Percentiles rank a stretch among this genome's conserved stretches.
phyloP scores from a whole-genome alignment of 2,888 invertebrate species.

The Diaperis boleti region DNA sequence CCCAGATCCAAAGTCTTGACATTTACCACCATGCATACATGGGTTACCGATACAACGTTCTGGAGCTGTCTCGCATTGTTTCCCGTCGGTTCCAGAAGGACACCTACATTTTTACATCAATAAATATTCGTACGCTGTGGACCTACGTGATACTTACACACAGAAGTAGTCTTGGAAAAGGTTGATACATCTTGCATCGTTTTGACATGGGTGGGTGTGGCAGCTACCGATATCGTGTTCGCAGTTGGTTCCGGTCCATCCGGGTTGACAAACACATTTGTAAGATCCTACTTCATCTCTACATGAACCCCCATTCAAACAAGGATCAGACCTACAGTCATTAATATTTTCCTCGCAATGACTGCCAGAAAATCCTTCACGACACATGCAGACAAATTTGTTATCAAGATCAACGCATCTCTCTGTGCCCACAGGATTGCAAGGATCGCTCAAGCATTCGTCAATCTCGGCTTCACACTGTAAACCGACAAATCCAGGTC shows the following conservation, averaged over 20 bases:
- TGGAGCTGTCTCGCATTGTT: conserved; percentile 96
- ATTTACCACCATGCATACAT: conserved; percentile 96
- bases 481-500: conserved; percentile 92
- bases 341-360: conserved; percentile 88
- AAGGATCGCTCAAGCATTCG: conserved; percentile 92
- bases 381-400: conserved; percentile 88
- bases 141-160: conserved; percentile 75
- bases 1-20: conserved; percentile 95
- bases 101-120: conserved; percentile 70
- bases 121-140: not conserved
- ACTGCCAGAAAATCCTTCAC: conserved; percentile 87
- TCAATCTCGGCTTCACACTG: conserved; percentile 95
- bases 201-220: conserved; percentile 88
- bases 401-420: conserved; percentile 91
- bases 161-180: conserved; percentile 92
- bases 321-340: conserved; percentile 88
- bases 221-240: conserved; percentile 91
- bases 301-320: conserved; percentile 90
- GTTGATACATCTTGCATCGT: conserved; percentile 91
- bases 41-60: conserved; percentile 94
- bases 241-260: conserved; percentile 89
- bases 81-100: conserved; percentile 95
- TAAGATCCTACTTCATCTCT: conserved; percentile 87
- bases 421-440: conserved; percentile 90
- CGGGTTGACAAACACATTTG: conserved; percentile 84